These are phyloP conservation scores for Torymus texanus DNA, from an alignment of 2,888 invertebrate genomes.

Conservation along the genomic window DNA sequence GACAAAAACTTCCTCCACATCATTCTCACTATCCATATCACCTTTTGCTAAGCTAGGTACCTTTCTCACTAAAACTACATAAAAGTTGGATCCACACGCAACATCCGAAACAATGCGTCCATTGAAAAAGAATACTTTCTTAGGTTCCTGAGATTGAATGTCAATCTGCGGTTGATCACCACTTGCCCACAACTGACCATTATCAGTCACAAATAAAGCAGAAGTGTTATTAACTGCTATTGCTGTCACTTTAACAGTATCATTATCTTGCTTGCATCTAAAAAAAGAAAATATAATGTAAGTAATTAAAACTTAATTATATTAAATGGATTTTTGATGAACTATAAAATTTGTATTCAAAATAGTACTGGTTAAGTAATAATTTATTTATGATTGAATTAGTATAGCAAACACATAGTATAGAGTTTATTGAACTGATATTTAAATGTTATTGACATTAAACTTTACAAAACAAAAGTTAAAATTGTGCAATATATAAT, in stretches of 20 bases:
- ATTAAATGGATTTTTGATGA: no score
- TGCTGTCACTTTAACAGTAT: constrained; percentile 80
- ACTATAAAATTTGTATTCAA: no score
- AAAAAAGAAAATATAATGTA: constrained; percentile 15
- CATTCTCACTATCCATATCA: constrained; percentile 77
- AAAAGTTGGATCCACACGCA: constrained; percentile 86
- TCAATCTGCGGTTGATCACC: constrained; percentile 83
- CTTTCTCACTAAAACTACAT: constrained; percentile 83
- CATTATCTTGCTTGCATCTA: constrained; percentile 79
- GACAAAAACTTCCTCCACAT: constrained; percentile 81
- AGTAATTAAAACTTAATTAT: not conserved
- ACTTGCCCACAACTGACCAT: constrained; percentile 83
- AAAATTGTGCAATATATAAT: no score
- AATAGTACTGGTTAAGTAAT: not conserved
- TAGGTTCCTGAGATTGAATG: constrained; percentile 79
- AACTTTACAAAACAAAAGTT: no score
- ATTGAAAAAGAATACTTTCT: constrained; percentile 82
- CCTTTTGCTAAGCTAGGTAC: constrained; percentile 76
- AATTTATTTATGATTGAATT: not conserved
- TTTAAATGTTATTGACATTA: no score
- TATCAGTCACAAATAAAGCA: constrained; percentile 81
- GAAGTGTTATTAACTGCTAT: constrained; percentile 81
- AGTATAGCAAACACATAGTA: no score
- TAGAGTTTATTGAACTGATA: no score
- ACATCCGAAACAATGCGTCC: constrained; percentile 82